Evolutionary conservation across 1,140 invertebrate species (phyloP), one percentile per base, ranked within the genome.

Genomic region (Drosophila athabasca): DNA sequence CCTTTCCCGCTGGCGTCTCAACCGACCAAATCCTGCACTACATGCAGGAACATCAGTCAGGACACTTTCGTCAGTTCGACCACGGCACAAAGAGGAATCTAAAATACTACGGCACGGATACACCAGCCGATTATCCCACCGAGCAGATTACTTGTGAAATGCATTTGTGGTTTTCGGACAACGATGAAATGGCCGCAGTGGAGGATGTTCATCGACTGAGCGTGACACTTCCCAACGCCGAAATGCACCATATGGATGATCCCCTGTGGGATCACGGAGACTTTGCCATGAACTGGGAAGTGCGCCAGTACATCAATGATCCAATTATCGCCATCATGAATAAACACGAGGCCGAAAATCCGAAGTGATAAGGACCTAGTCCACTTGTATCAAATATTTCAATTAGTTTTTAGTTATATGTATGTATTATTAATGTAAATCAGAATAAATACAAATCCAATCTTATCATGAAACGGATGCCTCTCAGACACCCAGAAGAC

Each of bases 1-100:
- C 96, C 69, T 92, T 93, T 46, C 96, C 96, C 0, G 94, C 95
- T 9, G 96, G 96, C 9, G 93, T 95, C 0, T 96, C 96, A 0
- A 93, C 94, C 26, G 94, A 94, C 77, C 96, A 96, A 79, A 79
- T 97, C 0, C 91, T 95, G 2, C 95, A 96, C 80, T 95, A 93
- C 75, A 93, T 93, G 6, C 95, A 95, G 80, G 93, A 92, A n/a
- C 90, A 92, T 11, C 78, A 93, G 22, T 92, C 88, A 0, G 90
- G 81, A 3, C 88, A 91, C 1, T 93, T 93, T 19, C 78, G 79
- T 0, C 74, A 89, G 31, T 93, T 83, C 17, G 92, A 93, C 74
- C 91, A 90, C n/a, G 92, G 92, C 0, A 6, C 4, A 0, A 62
- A 58, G 3, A 88, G 91, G 41, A 93, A 93, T 64, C 92, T 92